These are phyloP conservation scores for Leptopilina syphax DNA, from an alignment of 2,888 invertebrate genomes.

Conservation along the genomic window DNA sequence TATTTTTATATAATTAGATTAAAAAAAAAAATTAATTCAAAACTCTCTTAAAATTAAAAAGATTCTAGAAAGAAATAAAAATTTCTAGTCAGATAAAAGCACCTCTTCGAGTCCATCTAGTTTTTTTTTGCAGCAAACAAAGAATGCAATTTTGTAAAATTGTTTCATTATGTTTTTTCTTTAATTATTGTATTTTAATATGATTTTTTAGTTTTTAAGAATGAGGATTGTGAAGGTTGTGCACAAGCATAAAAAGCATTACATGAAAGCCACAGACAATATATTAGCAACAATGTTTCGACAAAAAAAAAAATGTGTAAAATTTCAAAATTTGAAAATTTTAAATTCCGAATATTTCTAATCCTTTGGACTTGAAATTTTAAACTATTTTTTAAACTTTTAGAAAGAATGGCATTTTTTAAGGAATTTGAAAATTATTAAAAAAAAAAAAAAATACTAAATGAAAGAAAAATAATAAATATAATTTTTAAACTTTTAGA, in stretches of 20 bases:
- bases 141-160: not conserved
- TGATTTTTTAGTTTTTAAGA: conserved; percentile 1
- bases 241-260: conserved; percentile 33
- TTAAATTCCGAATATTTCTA: no score
- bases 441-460: no score
- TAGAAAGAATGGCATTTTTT: no score
- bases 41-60: not conserved
- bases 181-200: conserved; percentile 9
- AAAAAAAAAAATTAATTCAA: no score
- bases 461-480: no score
- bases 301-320: conserved; percentile 2
- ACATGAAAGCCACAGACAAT: not conserved
- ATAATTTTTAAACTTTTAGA: no score
- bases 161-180: not conserved
- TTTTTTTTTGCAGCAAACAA: not conserved
- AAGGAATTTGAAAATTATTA: no score
- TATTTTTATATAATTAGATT: not conserved
- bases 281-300: not conserved
- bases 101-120: conserved; percentile 35
- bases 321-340: not conserved
- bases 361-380: no score
- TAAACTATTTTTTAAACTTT: no score
- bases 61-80: not conserved
- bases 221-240: conserved; percentile 2
- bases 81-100: not conserved